phyloP scores from a whole-genome alignment of 1,140 invertebrate species.

The Chrysoperla carnea region DNA sequence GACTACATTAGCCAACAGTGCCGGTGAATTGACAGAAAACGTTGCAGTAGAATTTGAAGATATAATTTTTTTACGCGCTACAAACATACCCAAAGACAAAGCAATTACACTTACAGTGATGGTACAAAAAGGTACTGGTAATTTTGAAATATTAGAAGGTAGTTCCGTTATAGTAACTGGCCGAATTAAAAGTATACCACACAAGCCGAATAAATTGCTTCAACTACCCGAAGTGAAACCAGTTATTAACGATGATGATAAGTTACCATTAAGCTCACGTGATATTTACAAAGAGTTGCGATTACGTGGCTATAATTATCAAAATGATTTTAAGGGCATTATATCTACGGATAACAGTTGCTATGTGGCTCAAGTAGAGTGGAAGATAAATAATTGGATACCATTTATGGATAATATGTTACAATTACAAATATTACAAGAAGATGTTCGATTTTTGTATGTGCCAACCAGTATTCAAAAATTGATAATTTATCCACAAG shows the following conservation, averaged over 20 bases:
- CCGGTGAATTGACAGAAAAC: slow-evolving; percentile 32
- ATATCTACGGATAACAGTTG: slow-evolving; percentile 1
- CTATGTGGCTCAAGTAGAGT: slow-evolving; percentile 3
- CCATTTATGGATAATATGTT: slow-evolving; percentile 4
- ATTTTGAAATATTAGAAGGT: slow-evolving; percentile 6
- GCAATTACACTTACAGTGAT: slow-evolving; percentile 37
- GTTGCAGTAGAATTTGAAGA: slow-evolving; percentile 48
- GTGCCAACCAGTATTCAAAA: slow-evolving; percentile 3
- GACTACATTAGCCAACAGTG: slow-evolving; percentile 46
- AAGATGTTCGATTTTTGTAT: neutral
- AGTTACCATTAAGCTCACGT: neutral
- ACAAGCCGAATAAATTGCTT: neutral
- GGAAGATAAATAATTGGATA: slow-evolving; percentile 3
- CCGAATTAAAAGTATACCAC: neutral
- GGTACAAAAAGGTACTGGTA: slow-evolving; percentile 29
- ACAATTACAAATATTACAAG: slow-evolving; percentile 1
- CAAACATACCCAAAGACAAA: slow-evolving; percentile 37
- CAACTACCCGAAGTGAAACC: neutral
- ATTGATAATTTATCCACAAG: slow-evolving; percentile 4
- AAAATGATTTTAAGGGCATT: neutral
- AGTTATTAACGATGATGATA: neutral
- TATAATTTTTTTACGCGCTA: slow-evolving; percentile 45
- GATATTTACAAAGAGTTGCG: slow-evolving; percentile 6
- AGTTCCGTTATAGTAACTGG: neutral
- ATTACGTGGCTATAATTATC: slow-evolving; percentile 5